Base-by-base conservation (phyloP, 2,888 invertebrate species). In the Bibio marci region DNA sequence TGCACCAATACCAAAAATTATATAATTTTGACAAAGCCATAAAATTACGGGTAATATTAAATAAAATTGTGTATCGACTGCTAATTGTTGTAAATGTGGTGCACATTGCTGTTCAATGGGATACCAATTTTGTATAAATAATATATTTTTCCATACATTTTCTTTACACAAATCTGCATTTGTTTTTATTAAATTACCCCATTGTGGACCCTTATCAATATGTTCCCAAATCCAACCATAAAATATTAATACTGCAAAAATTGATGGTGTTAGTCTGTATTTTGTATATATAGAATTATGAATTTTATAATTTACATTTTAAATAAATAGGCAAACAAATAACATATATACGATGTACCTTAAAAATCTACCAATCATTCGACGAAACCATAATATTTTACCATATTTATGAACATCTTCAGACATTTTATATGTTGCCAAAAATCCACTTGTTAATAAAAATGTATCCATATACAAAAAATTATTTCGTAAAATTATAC, bases 51-150 rank as follows among this genome's bases (percentile, higher is more conserved):
- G 71, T 28, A 72, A 69, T 1, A 73, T 46, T 36, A 73, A 55
- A 3, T 73, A 73, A 17, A 78, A 58, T 52, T 78, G 78, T 68
- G 76, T 71, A 49, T 78, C 77, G 47, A 77, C 50, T 0, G 78
- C 76, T 44, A 77, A 53, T 45, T 76, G 76, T 54, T 78, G 76
- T 0, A 76, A 76, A 59, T 78, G 78, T 2, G 75, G 69, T n/a
- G 76, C 76, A 48, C 78, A 78, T 76, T 78, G 58, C 11, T 72
- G 66, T 49, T 73, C 71, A 46, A 73, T 68, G 0, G 70, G 69
- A 47, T 71, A 71, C 51, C 71, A 69, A 48, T 74, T 75, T 52
- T 74, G 73, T 38, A 73, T 58, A 47, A 73, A 74, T 2, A 74
- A 54, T 26, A 73, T 45, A 52, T 73, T 74, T 56, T 69, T 69